Percentiles rank a stretch among this genome's conserved stretches.
These are phyloP conservation scores for Anastatus disparis DNA, from an alignment of 1,140 invertebrate genomes.

Conservation along the genomic window DNA sequence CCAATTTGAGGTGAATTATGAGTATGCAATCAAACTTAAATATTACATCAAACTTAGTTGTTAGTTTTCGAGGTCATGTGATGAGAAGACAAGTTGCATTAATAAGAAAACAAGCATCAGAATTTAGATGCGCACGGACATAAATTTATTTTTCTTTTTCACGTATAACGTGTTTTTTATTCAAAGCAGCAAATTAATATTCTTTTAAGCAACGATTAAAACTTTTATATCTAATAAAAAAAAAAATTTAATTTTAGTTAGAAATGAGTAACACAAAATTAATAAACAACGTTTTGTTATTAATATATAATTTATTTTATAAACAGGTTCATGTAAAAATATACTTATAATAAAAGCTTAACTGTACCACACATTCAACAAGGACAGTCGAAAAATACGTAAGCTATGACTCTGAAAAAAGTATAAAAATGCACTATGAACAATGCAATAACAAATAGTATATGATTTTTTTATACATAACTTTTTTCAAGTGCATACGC, in stretches of 20 bases:
- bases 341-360: conserved; percentile 47
- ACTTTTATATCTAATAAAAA: too few relatives aligned
- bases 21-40: conserved; percentile 39
- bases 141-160: conserved; percentile 14
- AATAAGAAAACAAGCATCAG: not conserved
- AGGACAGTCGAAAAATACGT: conserved; percentile 49
- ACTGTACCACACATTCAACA: conserved; percentile 39
- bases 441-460: conserved; percentile 43
- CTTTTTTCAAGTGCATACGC: conserved; percentile 8
- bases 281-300: too few relatives aligned
- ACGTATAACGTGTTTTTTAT: not conserved
- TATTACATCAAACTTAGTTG: conserved; percentile 49
- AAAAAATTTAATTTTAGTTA: too few relatives aligned
- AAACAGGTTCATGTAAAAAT: conserved; percentile 49
- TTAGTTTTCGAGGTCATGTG: not conserved
- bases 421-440: conserved; percentile 38
- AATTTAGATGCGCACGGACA: not conserved
- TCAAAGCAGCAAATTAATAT: not conserved
- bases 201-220: too few relatives aligned
- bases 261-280: too few relatives aligned
- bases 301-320: conserved; percentile 41
- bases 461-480: conserved; percentile 15
- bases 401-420: conserved; percentile 35
- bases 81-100: not conserved
- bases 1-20: too few relatives aligned